These are phyloP conservation scores for Deilephila porcellus DNA, from an alignment of 2,888 invertebrate species.

Conservation along the genomic window DNA sequence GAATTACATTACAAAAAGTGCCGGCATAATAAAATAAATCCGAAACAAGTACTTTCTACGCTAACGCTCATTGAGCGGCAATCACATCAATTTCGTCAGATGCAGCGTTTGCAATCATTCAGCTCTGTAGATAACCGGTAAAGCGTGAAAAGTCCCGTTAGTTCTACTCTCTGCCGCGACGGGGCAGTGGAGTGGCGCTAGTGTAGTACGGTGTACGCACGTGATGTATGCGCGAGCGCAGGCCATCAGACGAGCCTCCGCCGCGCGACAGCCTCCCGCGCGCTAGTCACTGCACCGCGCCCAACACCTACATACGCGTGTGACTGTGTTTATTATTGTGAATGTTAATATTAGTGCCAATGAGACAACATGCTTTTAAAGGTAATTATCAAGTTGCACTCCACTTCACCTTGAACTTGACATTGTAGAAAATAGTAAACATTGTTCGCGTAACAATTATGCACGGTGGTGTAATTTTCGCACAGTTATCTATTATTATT, in stretches of 20 bases:
- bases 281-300: slow-evolving; percentile 55
- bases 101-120: slow-evolving; percentile 50
- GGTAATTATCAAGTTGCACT: slow-evolving; percentile 50
- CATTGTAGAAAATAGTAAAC: slow-evolving; percentile 57
- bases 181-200: slow-evolving; percentile 70
- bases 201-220: slow-evolving; percentile 57
- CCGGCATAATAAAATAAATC: slow-evolving; percentile 24
- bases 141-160: slow-evolving; percentile 73
- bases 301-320: slow-evolving; percentile 67
- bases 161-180: slow-evolving; percentile 61
- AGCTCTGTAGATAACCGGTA: slow-evolving; percentile 55
- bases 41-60: slow-evolving; percentile 36
- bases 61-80: slow-evolving; percentile 36
- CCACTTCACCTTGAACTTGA: slow-evolving; percentile 49
- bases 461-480: slow-evolving; percentile 50
- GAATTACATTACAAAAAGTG: slow-evolving; percentile 30
- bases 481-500: slow-evolving; percentile 50
- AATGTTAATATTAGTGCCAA: slow-evolving; percentile 38
- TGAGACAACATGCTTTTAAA: slow-evolving; percentile 58
- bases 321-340: slow-evolving; percentile 60
- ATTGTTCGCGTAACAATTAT: slow-evolving; percentile 55
- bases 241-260: slow-evolving; percentile 69
- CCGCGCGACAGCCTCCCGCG: slow-evolving; percentile 80
- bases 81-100: slow-evolving; percentile 44
- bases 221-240: slow-evolving; percentile 78